Evolutionary conservation across 2,113 vertebrate species (phyloP), one percentile per base, ranked within the genome.

Genomic region (Glaucomys volans): DNA sequence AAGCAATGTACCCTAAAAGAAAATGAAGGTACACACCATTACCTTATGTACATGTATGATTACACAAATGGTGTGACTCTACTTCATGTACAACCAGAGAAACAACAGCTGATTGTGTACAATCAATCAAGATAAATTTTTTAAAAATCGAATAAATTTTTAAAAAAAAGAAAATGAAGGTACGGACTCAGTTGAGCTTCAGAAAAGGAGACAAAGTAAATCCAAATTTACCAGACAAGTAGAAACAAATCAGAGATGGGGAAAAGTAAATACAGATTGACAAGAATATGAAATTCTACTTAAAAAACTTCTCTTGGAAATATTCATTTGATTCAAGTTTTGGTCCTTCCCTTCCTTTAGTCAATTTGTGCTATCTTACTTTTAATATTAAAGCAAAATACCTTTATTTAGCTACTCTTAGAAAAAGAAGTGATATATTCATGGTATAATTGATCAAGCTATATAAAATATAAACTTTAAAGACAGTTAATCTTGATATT

Each of bases 131-230:
- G n/a, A n/a, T n/a, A n/a, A n/a, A n/a, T n/a, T n/a, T n/a, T n/a
- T n/a, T n/a, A n/a, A n/a, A n/a, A n/a, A n/a, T n/a, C n/a, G n/a
- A n/a, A n/a, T n/a, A n/a, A n/a, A n/a, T n/a, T n/a, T n/a, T n/a
- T n/a, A n/a, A n/a, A n/a, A n/a, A 75, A 86, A 71, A 77, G 26
- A 72, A 84, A 95, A 94, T 35, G 7, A 96, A 92, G 47, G 6
- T 37, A 69, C 16, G 72, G 28, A 22, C 66, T 86, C 74, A 95
- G 5, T 1, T 77, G 14, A 76, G 54, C 30, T 82, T 87, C 64
- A 69, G 75, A 75, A 94, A 69, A 47, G 22, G 74, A 35, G 8
- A 86, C 1, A 18, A 67, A 81, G 54, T 90, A 71, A 74, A 52
- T 67, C 35, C 44, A 64, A 92, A 80, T 32, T 92, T 18, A 69